A percentile compares a stretch with the other conserved stretches of the same genome.
phyloP scores from a whole-genome alignment of 2,113 vertebrate species.

The Alethe castanea region DNA sequence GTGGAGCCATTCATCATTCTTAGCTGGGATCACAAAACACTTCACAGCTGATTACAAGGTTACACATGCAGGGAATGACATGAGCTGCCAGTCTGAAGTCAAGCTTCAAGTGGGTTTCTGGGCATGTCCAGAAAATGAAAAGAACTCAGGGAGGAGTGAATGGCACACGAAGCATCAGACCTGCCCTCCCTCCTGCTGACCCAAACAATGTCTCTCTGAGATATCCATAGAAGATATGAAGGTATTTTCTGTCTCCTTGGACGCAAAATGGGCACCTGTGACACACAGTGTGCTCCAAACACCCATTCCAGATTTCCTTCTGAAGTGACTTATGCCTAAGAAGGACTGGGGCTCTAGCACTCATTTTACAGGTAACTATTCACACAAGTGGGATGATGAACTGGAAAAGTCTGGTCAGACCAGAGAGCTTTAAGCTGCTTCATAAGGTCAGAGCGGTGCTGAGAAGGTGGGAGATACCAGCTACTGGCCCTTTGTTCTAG shows the following conservation, averaged over 20 bases:
- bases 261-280: neutral
- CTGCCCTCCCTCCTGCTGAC: neutral
- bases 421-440: neutral
- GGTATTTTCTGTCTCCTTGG: neutral
- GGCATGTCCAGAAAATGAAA: neutral
- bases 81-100: neutral
- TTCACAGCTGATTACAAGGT: constrained; percentile 50
- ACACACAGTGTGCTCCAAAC: neutral
- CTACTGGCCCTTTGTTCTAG: neutral
- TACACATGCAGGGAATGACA: constrained; percentile 30
- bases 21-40: constrained; percentile 44
- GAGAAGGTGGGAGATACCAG: neutral
- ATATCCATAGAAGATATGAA: neutral
- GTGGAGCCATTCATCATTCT: constrained; percentile 50
- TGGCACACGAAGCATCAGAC: accelerated
- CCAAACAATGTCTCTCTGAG: accelerated
- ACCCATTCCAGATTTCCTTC: neutral
- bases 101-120: neutral
- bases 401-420: neutral
- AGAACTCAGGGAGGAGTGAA: neutral
- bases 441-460: neutral
- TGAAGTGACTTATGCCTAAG: neutral
- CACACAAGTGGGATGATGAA: neutral
- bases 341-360: neutral
- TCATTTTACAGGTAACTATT: neutral